Conservation (phyloP, 2,113 vertebrate genomes). For the Erythrocebus patas region DNA sequence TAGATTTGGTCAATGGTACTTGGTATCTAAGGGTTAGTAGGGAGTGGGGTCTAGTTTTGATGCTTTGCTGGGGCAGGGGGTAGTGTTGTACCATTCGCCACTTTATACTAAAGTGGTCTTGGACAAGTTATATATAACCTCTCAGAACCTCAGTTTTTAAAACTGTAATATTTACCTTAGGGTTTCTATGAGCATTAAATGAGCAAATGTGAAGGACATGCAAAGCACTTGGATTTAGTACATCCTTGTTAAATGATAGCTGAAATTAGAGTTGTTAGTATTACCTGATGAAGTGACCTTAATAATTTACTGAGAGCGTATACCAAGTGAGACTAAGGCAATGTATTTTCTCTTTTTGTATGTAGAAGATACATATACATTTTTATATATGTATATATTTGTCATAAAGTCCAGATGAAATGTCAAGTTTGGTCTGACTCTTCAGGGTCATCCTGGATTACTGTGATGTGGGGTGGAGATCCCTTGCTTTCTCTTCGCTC, state of each 20-base stretch:
- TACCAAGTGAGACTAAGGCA: background rate
- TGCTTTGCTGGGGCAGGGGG: accelerated
- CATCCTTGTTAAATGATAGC: background rate
- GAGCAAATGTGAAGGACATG: background rate
- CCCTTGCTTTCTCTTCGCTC: background rate
- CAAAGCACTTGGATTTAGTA: background rate
- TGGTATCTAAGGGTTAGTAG: background rate
- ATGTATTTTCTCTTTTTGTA: background rate
- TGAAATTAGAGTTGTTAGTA: background rate
- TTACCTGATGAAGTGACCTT: background rate
- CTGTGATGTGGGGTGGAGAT: background rate
- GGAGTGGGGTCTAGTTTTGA: background rate
- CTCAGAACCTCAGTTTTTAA: background rate
- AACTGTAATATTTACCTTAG: background rate
- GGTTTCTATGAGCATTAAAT: background rate
- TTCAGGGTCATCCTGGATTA: background rate
- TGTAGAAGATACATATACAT: background rate
- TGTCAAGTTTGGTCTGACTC: background rate
- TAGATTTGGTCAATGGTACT: background rate
- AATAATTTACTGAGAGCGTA: background rate
- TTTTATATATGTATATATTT: background rate
- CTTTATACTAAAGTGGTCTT: background rate
- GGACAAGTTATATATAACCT: background rate
- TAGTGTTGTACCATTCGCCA: background rate
- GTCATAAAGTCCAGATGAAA: background rate